phyloP scores from a whole-genome alignment of 1,140 invertebrate species.

The Lepidurus arcticus region DNA sequence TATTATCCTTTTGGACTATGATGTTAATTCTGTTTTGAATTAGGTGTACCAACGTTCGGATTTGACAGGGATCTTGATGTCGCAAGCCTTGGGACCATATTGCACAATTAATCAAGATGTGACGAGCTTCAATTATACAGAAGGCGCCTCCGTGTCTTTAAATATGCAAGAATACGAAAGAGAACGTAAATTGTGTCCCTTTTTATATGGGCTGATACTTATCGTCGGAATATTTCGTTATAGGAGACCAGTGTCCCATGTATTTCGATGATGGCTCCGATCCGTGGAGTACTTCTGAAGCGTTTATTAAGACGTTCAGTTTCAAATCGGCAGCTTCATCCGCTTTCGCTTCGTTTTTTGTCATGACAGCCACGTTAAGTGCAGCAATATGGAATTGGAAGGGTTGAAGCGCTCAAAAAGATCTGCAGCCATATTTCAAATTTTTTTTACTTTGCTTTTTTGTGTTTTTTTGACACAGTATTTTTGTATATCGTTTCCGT shows the following conservation, averaged over 20 bases:
- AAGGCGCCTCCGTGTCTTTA: conserved; percentile 84
- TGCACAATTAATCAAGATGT: conserved; percentile 88
- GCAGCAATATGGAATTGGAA: not conserved
- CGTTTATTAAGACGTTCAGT: conserved; percentile 38
- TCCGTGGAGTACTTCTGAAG: conserved; percentile 68
- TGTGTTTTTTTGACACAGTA: not conserved
- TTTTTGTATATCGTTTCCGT: not conserved
- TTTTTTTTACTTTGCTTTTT: not conserved
- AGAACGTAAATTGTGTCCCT: conserved; percentile 58
- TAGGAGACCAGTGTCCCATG: conserved; percentile 87
- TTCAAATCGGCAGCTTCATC: conserved; percentile 26
- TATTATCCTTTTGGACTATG: conserved; percentile 24
- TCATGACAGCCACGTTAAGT: not conserved
- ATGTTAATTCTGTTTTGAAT: conserved; percentile 34
- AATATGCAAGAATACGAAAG: conserved; percentile 87
- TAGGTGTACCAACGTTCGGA: conserved; percentile 87
- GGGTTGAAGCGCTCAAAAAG: not conserved
- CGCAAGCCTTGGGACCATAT: conserved; percentile 81
- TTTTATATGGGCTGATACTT: not conserved
- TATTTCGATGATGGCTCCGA: conserved; percentile 85
- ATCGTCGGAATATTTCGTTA: conserved; percentile 34
- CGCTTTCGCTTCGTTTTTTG: not conserved
- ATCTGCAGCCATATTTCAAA: not conserved
- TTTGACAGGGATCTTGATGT: conserved; percentile 83
- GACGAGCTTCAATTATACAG: conserved; percentile 73